A percentile compares a stretch with the other conserved stretches of the same genome.
Evolutionary conservation across 2,888 invertebrate genomes (phyloP).

Genomic region (Holacanthella duospinosa): DNA sequence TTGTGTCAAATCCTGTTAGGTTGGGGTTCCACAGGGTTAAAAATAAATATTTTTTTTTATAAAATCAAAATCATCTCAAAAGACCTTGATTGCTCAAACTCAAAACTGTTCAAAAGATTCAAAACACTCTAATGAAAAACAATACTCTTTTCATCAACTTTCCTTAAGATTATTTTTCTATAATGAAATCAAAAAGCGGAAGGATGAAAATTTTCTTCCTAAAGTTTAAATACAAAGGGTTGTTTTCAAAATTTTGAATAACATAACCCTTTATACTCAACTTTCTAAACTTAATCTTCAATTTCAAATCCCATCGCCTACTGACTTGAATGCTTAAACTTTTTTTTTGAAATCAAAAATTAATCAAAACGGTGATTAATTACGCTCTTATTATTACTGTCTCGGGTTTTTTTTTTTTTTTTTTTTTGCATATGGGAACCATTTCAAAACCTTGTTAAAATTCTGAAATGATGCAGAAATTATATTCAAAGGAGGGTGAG

Average conservation of each 20-base stretch:
- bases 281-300: not conserved
- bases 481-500: not conserved
- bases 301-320: not conserved
- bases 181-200: not conserved
- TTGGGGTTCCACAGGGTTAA: too few relatives aligned
- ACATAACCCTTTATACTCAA: not conserved
- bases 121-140: too few relatives aligned
- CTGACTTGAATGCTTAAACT: not conserved
- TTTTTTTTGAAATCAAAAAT: not conserved
- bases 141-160: too few relatives aligned
- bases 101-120: too few relatives aligned
- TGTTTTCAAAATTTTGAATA: not conserved
- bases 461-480: constrained; percentile 1
- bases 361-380: not conserved
- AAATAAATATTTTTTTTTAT: too few relatives aligned
- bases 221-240: not conserved
- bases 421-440: not conserved
- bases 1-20: not conserved
- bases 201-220: not conserved
- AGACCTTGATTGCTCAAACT: too few relatives aligned
- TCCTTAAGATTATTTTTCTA: too few relatives aligned
- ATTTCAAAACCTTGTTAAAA: not conserved
- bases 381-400: not conserved
- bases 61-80: too few relatives aligned
- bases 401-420: not conserved